Conservation (phyloP, 1,140 invertebrate species). For the Pollicipes pollicipes region DNA sequence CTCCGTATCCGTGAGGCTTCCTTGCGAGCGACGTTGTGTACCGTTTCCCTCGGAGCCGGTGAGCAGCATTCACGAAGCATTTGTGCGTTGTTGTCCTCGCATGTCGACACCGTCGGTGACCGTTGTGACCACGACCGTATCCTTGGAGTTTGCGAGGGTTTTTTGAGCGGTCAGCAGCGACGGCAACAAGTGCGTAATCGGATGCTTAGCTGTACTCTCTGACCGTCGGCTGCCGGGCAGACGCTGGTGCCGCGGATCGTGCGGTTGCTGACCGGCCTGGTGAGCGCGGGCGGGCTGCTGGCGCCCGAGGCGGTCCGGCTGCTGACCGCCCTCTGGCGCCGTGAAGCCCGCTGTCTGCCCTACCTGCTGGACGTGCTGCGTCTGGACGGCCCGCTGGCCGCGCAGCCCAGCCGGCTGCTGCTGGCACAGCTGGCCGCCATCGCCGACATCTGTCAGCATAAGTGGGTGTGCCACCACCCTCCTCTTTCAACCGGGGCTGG, state of each 20-base stretch:
- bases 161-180: too few relatives aligned
- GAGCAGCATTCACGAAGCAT: too few relatives aligned
- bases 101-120: too few relatives aligned
- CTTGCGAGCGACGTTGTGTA: too few relatives aligned
- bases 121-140: too few relatives aligned
- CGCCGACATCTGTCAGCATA: conserved; percentile 16
- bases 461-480: conserved; percentile 14
- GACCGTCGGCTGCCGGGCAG: not conserved
- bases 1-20: too few relatives aligned
- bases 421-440: conserved; percentile 16
- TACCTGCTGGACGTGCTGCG: conserved; percentile 31
- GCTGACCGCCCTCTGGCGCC: conserved; percentile 32
- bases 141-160: too few relatives aligned
- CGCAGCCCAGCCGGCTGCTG: conserved; percentile 9
- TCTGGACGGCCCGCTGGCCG: conserved; percentile 14
- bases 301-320: conserved; percentile 30
- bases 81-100: too few relatives aligned
- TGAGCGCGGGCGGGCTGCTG: conserved; percentile 28
- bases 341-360: conserved; percentile 32
- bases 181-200: too few relatives aligned
- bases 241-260: not conserved
- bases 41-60: too few relatives aligned
- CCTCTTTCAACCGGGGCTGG: too few relatives aligned
- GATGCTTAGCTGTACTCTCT: too few relatives aligned
- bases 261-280: conserved; percentile 30